A percentile compares a stretch with the other conserved stretches of the same genome.
Evolutionary conservation across 1,140 invertebrate species (phyloP).

Genomic region (Hycleus phaleratus): DNA sequence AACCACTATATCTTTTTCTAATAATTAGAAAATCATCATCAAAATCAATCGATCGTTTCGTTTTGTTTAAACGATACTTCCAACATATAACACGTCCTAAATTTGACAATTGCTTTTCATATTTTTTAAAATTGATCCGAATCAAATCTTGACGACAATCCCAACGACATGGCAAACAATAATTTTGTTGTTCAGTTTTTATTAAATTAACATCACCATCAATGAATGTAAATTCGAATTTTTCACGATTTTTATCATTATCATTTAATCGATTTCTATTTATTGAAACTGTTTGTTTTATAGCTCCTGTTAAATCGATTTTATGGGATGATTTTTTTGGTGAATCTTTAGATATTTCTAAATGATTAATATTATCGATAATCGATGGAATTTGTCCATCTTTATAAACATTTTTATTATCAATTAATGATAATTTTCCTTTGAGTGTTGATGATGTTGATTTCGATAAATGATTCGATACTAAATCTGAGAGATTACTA

Average conservation of each 20-base stretch:
- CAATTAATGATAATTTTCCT: not conserved
- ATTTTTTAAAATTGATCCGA: not conserved
- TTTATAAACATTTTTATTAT: no score
- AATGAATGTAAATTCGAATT: constrained; percentile 31
- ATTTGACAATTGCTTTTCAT: constrained; percentile 32
- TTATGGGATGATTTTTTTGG: constrained; percentile 2
- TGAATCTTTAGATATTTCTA: no score
- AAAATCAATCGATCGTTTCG: not conserved
- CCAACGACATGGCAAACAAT: no score
- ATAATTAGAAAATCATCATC: not conserved
- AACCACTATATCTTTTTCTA: constrained; percentile 32
- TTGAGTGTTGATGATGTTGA: not conserved
- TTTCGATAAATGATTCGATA: constrained; percentile 13
- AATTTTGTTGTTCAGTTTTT: no score
- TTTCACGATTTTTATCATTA: constrained; percentile 4
- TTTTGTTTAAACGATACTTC: constrained; percentile 23
- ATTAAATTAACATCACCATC: constrained; percentile 26
- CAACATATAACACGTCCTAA: constrained; percentile 46
- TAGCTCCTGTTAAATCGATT: constrained; percentile 31
- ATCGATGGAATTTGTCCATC: no score
- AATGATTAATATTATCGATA: no score
- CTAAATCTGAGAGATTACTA: constrained; percentile 12
- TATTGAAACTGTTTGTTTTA: constrained; percentile 14
- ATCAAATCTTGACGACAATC: no score
- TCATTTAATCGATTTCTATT: constrained; percentile 9